Percentiles rank a stretch among this genome's conserved stretches.
These are phyloP conservation scores for Apocrypta bakeri DNA, from an alignment of 1,140 invertebrate species.

Conservation along the genomic window DNA sequence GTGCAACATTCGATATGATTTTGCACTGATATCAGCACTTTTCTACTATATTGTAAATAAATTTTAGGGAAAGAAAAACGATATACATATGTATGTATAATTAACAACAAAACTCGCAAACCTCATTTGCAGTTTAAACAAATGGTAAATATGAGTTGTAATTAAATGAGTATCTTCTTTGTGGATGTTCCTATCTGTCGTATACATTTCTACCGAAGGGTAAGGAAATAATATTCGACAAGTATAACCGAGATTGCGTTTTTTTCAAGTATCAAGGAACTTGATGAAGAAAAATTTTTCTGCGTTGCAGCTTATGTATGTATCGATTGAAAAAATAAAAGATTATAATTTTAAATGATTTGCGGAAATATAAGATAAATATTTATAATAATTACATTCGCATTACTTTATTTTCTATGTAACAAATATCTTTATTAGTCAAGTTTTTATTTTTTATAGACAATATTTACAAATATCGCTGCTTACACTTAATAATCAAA, in stretches of 20 bases:
- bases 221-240: conserved; percentile 25
- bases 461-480: conserved; percentile 50
- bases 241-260: conserved; percentile 43
- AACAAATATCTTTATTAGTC: conserved; percentile 44
- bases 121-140: conserved; percentile 33
- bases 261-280: conserved; percentile 43
- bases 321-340: conserved; percentile 28
- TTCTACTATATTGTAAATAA: conserved; percentile 52
- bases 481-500: conserved; percentile 24
- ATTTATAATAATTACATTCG: conserved; percentile 49
- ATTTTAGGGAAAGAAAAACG: conserved; percentile 24
- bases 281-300: conserved; percentile 45
- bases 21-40: conserved; percentile 44
- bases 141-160: conserved; percentile 45
- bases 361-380: conserved; percentile 45
- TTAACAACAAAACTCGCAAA: conserved; percentile 45
- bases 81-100: conserved; percentile 49
- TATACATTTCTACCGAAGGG: conserved; percentile 35
- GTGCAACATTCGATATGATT: conserved; percentile 45
- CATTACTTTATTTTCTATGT: conserved; percentile 29
- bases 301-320: conserved; percentile 42
- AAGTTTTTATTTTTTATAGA: conserved; percentile 40
- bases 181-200: conserved; percentile 51
- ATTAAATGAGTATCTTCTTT: conserved; percentile 49
- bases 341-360: conserved; percentile 46